A percentile compares a stretch with the other conserved stretches of the same genome.
Evolutionary conservation across 2,888 invertebrate genomes (phyloP).

Genomic region (Macrophya annulata): DNA sequence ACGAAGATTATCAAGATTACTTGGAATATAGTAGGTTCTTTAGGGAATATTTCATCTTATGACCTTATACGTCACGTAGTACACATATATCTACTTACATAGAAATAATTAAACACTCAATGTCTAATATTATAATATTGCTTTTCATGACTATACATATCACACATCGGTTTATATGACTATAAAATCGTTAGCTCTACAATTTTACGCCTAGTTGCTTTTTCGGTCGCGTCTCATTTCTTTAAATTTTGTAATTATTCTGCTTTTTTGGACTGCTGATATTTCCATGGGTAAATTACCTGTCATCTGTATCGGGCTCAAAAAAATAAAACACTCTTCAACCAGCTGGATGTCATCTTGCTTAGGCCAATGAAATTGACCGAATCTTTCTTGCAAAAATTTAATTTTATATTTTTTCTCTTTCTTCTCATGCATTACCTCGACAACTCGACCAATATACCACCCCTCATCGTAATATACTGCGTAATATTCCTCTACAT

Average conservation of each 20-base stretch:
- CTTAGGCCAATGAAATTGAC: slow-evolving; percentile 33
- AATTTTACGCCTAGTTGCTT: slow-evolving; percentile 6
- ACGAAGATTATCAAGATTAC: background rate
- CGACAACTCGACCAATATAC: slow-evolving; percentile 18
- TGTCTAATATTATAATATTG: slow-evolving; percentile 7
- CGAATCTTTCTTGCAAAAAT: slow-evolving; percentile 26
- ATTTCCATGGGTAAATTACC: slow-evolving; percentile 31
- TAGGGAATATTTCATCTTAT: slow-evolving; percentile 14
- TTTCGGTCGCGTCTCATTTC: slow-evolving; percentile 13
- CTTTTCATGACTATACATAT: slow-evolving; percentile 12
- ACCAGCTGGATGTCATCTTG: slow-evolving; percentile 16
- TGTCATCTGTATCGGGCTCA: slow-evolving; percentile 24
- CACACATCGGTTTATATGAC: background rate
- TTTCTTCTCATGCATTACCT: slow-evolving; percentile 1
- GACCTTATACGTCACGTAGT: too few relatives aligned
- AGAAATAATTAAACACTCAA: background rate
- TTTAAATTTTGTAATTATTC: slow-evolving; percentile 30
- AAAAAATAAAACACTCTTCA: background rate
- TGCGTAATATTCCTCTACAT: slow-evolving; percentile 19
- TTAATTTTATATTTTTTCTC: slow-evolving; percentile 21
- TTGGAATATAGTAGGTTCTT: background rate
- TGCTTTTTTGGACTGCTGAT: slow-evolving; percentile 17
- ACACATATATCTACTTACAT: too few relatives aligned
- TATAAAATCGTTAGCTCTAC: background rate
- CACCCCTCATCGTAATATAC: slow-evolving; percentile 25